Evolutionary conservation across 2,888 invertebrate species (phyloP), one percentile per base, ranked within the genome.

Genomic region (Andrena trimmerana): DNA sequence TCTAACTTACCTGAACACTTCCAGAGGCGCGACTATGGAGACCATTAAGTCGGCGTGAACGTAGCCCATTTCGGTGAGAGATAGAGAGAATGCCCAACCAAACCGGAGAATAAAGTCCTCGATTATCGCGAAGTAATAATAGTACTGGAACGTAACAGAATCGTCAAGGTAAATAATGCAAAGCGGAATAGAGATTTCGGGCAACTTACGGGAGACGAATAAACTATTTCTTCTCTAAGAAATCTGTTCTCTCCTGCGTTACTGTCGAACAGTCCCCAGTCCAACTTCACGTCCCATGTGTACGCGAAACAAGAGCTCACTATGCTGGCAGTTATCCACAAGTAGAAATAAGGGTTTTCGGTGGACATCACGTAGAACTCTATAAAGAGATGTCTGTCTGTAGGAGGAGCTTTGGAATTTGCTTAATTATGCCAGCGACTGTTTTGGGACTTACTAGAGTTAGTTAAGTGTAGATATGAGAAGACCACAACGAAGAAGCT

Each of bases 241-340:
- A 99, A 97, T 93, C 96, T 96, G 95, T 99, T 98, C 95, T 99
- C 98, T 0, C 98, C 98, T 0, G 98, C 97, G 87, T 97, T 97
- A 73, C 96, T 96, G 92, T 99, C 99, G 91, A 99, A 97, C 69
- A 99, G 95, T 0, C 99, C 99, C 99, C 99, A 99, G 95, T 99
- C 99, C 97, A 99, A 98, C 95, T 98, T 98, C 57, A 99, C 97
- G 94, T 99, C 99, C 99, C 99, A 99, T 0, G 98, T 97, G 94
- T 99, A 99, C 0, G 99, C 98, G 94, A 99, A 99, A 78, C 97
- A 96, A 0, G 99, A 99, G 71, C 98, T 98, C 3, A 98, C 94
- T 48, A 99, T 94, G 89, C 97, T 97, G 52, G 97, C 96, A 2
- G 96, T 95, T 81, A 99, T 96, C 99, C 99, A 99, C 68, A 98